Conservation (phyloP, 1,140 invertebrate species). For the Drosophila malerkotliana region DNA sequence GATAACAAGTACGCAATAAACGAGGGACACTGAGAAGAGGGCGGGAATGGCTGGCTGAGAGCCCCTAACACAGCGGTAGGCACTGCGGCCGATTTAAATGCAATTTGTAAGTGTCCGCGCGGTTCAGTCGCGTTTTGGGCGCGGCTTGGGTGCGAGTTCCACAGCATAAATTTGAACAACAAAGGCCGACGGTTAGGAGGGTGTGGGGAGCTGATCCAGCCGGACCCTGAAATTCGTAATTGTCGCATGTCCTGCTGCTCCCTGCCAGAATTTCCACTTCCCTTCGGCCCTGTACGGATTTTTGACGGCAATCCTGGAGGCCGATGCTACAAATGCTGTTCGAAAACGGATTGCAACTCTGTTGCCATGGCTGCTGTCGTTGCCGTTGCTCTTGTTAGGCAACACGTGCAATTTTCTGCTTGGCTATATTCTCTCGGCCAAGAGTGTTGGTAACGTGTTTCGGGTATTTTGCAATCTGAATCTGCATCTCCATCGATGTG, state of each 20-base stretch:
- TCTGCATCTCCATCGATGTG: slow-evolving; percentile 14
- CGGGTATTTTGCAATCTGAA: slow-evolving; percentile 12
- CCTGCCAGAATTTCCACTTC: neutral
- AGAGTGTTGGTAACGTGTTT: slow-evolving; percentile 53
- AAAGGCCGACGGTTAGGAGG: slow-evolving; percentile 3
- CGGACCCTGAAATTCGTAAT: slow-evolving; percentile 44
- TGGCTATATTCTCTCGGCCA: slow-evolving; percentile 26
- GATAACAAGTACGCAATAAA: slow-evolving; percentile 40
- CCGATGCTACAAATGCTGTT: slow-evolving; percentile 63
- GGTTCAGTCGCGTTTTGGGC: slow-evolving; percentile 33
- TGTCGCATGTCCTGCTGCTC: slow-evolving; percentile 31
- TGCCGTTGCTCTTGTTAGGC: slow-evolving; percentile 21
- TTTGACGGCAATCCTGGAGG: slow-evolving; percentile 30
- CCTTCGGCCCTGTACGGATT: slow-evolving; percentile 30
- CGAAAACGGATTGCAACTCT: slow-evolving; percentile 63
- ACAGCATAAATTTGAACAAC: slow-evolving; percentile 47
- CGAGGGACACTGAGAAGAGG: neutral
- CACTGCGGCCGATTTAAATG: slow-evolving; percentile 57
- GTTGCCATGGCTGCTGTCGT: slow-evolving; percentile 18
- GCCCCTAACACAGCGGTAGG: slow-evolving; percentile 8
- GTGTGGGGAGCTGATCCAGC: slow-evolving; percentile 1
- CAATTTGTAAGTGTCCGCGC: slow-evolving; percentile 62
- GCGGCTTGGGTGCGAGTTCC: slow-evolving; percentile 24
- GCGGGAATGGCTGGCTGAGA: slow-evolving; percentile 12
- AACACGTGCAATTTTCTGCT: slow-evolving; percentile 66